Conservation (phyloP, 2,113 vertebrate genomes). For the Fulica atra region DNA sequence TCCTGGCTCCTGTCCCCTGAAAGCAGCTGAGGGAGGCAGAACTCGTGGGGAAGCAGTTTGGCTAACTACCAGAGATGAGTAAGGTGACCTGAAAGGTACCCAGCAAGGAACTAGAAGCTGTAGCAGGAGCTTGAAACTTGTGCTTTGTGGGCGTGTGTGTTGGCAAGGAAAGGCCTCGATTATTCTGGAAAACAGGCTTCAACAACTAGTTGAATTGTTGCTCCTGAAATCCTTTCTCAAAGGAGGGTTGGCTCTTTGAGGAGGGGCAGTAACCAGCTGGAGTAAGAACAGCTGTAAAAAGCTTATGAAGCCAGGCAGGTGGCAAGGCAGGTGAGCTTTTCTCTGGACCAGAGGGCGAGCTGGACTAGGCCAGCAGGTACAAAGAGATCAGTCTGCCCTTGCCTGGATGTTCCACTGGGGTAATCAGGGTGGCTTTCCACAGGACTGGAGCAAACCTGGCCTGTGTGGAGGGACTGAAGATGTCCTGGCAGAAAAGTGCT, state of each 20-base stretch:
- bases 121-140: not conserved
- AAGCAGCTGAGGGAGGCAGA: not conserved
- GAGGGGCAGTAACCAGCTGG: not conserved
- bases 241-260: not conserved
- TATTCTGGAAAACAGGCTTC: not conserved
- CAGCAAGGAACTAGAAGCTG: not conserved
- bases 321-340: not conserved
- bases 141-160: not conserved
- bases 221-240: not conserved
- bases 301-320: not conserved
- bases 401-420: accelerated
- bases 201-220: not conserved
- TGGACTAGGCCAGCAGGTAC: not conserved
- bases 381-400: not conserved
- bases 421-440: not conserved
- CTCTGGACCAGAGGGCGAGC: not conserved
- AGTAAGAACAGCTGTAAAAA: not conserved
- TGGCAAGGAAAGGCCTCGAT: not conserved
- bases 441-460: not conserved
- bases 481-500: not conserved
- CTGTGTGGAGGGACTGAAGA: not conserved
- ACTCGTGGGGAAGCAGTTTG: not conserved
- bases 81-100: not conserved
- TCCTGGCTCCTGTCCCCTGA: not conserved
- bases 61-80: not conserved